phyloP scores from a whole-genome alignment of 2,797 vertebrate species.

The Onychomys torridus region DNA sequence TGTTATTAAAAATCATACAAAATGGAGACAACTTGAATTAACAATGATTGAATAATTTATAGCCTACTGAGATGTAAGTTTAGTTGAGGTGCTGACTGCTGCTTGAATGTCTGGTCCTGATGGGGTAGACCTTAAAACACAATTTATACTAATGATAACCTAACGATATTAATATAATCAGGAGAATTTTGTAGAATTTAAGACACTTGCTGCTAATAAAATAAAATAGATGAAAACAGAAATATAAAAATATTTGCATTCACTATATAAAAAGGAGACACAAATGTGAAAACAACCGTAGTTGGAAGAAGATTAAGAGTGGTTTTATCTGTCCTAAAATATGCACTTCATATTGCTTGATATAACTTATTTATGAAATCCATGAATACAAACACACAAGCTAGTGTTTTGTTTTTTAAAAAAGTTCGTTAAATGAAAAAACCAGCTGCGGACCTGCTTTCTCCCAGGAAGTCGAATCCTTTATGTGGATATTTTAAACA shows the following conservation, averaged over 20 bases:
- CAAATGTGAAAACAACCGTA: constrained; percentile 10
- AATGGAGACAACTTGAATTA: background rate
- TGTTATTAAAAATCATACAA: background rate
- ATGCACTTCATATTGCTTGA: background rate
- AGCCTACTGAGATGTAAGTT: background rate
- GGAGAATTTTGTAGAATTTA: background rate
- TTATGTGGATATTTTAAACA: background rate
- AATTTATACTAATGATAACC: constrained; percentile 7
- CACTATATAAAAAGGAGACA: background rate
- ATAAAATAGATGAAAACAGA: constrained; percentile 4
- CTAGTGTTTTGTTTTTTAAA: background rate
- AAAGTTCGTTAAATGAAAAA: background rate
- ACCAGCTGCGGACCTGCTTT: background rate
- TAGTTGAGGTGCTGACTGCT: background rate
- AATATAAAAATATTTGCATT: constrained; percentile 13
- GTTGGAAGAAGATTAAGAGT: background rate
- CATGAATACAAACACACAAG: background rate
- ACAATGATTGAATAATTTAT: constrained; percentile 26
- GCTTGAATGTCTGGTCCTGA: background rate
- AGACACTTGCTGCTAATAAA: constrained; percentile 8
- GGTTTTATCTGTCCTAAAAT: constrained; percentile 2
- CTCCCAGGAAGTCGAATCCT: constrained; percentile 12
- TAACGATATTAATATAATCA: background rate
- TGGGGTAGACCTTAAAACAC: background rate
- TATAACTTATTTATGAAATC: background rate